Evolutionary conservation across 2,888 invertebrate species (phyloP).

Genomic region (Ormyrus thymus): DNA sequence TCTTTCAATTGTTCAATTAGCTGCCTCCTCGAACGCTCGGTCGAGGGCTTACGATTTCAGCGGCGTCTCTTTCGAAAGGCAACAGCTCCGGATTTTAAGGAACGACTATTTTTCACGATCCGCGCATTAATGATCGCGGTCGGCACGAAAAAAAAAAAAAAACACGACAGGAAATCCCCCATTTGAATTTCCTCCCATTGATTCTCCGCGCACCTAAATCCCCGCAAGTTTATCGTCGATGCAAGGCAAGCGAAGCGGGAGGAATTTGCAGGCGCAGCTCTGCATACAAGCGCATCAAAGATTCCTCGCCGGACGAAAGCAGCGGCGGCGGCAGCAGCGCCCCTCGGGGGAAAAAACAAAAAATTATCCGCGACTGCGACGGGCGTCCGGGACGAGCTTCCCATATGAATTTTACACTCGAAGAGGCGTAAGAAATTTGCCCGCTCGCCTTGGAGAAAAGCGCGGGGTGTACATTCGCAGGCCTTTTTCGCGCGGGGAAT

Average conservation of each 20-base stretch:
- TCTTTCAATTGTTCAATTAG: not conserved
- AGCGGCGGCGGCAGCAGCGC: not conserved
- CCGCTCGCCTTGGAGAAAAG: not conserved
- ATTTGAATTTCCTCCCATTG: no score
- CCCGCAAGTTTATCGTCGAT: not conserved
- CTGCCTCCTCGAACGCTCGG: not conserved
- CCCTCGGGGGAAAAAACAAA: not conserved
- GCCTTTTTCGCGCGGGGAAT: no score
- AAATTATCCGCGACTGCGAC: slow-evolving; percentile 15
- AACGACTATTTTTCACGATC: no score
- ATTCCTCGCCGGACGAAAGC: not conserved
- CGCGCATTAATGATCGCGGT: no score
- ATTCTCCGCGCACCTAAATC: no score
- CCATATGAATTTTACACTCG: slow-evolving; percentile 30
- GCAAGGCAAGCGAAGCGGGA: not conserved
- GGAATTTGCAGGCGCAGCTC: no score
- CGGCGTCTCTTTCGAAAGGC: not conserved
- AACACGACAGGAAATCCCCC: no score
- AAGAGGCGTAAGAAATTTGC: not conserved
- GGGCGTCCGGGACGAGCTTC: not conserved
- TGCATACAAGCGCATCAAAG: not conserved
- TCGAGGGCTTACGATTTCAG: not conserved
- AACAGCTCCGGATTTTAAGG: no score
- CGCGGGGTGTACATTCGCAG: no score
- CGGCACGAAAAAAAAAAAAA: no score